Base-by-base conservation (phyloP, 2,113 vertebrate species). In the human (Homo sapiens) region DNA sequence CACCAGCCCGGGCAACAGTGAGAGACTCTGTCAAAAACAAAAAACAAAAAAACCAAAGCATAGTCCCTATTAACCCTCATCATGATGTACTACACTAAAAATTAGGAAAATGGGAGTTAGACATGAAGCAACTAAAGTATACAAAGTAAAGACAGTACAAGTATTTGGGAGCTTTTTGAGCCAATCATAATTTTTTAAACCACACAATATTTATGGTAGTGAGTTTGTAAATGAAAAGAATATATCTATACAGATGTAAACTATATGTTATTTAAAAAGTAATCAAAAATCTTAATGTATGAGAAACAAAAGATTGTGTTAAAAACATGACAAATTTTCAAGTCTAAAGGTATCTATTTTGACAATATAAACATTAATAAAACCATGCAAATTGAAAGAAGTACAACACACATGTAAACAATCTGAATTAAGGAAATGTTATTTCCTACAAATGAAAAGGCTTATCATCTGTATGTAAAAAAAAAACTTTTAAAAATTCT, bases 71-170 rank as follows among this genome's bases (percentile, higher is more conserved):
- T n/a, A 76, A 57, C 35, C 48, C 16, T 75, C 30, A 86, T 81
- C 80, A 40, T 76, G 2, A 85, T 43, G 66, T 85, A 5, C 12
- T 90, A 68, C 30, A 55, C 61, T 81, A 52, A 40, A 88, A 90
- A 85, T 12, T n/a, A 90, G 57, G 68, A 85, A 94, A 8, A 68
- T 38, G 4, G n/a, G 68, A 86, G 27, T 81, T 81, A 87, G 6
- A 90, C 12, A 90, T 40, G 38, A 80, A 93, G 30, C 73, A 96
- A 95, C 12, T 90, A 73, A 95, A 79, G 18, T 78, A 96, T 66
- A 86, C 2, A 92, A 89, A 90, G 40, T 45, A 89, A 72, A 48
- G 43, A 38, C 43, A 86, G 17, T 75, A 90, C 76, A 82, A 75
- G 55, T 50, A 72, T 55, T 75, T 86, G 48, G n/a, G 64, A 90